Evolutionary conservation across 2,113 vertebrate genomes (phyloP), one percentile per base, ranked within the genome.

Genomic region (Ochotona princeps): DNA sequence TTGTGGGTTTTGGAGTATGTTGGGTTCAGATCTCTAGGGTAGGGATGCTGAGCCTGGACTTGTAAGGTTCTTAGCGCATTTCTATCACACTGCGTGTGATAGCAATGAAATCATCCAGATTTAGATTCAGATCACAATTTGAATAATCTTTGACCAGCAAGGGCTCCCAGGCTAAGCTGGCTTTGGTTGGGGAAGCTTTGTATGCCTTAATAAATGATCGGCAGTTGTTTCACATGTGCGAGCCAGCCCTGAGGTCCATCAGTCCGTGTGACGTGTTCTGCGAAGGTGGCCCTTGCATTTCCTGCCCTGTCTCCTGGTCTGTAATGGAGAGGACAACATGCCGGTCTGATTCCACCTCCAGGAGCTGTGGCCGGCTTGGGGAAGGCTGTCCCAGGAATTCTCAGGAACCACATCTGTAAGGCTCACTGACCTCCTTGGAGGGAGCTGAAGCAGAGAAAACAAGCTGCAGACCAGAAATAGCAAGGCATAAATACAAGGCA

Each of bases 401-500:
- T 57, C 32, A 35, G 75, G 70, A 96, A n/a, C 97, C 92, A 87
- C 95, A 94, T 97, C 89, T 83, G 8, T 57, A 26, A 86, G 61
- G n/a, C 81, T 47, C 65, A 20, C 87, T 44, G 92, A 92, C 66
- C 81, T 88, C 94, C 88, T 87, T 35, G 65, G 82, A 90, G 85
- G 54, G 92, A 69, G 87, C 8, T 23, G 47, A 90, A 84, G 70
- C 74, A 90, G 67, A 75, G 76, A 94, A 94, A 94, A 89, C 91
- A 90, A 96, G 88, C 87, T 72, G 12, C 8, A 69, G 72, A 54
- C 92, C 88, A 94, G 96, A 95, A 97, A 97, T 97, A 97, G 90
- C 96, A 63, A 92, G 95, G 69, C 95, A 73, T 95, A 96, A 97
- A 92, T 92, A 96, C 90, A 79, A 97, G 95, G 97, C 92, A 94